These are phyloP conservation scores for Oophaga pumilio DNA, from an alignment of 2,113 vertebrate genomes.

Conservation along the genomic window DNA sequence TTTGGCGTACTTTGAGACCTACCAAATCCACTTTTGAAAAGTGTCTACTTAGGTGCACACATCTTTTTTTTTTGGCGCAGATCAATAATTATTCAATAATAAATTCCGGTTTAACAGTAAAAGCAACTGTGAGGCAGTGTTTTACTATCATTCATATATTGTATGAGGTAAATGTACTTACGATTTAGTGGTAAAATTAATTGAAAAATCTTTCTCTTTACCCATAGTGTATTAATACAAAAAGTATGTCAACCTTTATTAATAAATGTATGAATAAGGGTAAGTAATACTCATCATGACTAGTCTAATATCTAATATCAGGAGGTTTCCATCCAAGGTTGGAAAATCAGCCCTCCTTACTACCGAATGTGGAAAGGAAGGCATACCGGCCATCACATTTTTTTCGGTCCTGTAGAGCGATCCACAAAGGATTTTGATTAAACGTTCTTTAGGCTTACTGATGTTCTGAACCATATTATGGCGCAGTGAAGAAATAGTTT, in stretches of 20 bases:
- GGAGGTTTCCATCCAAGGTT: background rate
- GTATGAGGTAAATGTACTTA: background rate
- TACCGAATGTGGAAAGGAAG: background rate
- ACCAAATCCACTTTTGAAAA: too few relatives aligned
- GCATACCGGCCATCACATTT: background rate
- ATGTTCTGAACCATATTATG: background rate
- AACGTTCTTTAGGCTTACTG: background rate
- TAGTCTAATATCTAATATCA: background rate
- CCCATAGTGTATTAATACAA: background rate
- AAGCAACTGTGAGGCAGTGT: background rate
- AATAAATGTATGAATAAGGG: background rate
- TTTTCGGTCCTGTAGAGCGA: background rate
- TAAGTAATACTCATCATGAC: background rate
- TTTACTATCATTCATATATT: background rate
- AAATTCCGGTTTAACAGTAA: too few relatives aligned
- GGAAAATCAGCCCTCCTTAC: background rate
- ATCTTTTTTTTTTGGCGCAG: too few relatives aligned
- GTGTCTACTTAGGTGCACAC: too few relatives aligned
- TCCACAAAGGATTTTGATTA: background rate
- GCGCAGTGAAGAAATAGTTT: background rate
- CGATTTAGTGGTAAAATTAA: background rate
- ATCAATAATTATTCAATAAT: too few relatives aligned
- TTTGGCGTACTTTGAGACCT: too few relatives aligned
- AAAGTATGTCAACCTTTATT: background rate
- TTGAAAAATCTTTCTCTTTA: background rate